These are phyloP conservation scores for Drosophila yakuba DNA, from an alignment of 1,140 invertebrate genomes.

Conservation along the genomic window DNA sequence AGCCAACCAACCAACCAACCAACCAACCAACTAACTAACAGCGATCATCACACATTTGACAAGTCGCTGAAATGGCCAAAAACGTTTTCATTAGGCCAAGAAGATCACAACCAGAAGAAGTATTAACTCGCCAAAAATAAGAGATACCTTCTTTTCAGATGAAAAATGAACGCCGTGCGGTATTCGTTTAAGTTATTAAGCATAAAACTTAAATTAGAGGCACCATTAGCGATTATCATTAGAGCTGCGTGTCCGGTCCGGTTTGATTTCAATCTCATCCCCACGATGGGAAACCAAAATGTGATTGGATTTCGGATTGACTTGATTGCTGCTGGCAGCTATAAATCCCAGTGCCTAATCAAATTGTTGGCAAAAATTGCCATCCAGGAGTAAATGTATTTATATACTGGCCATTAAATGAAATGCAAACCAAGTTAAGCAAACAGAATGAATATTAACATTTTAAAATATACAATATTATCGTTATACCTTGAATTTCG, in stretches of 20 bases:
- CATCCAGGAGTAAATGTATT: too few relatives aligned
- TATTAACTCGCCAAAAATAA: neutral
- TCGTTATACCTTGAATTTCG: neutral
- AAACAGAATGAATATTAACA: neutral
- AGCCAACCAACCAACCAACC: neutral
- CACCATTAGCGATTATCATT: slow-evolving; percentile 69
- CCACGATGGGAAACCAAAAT: slow-evolving; percentile 7
- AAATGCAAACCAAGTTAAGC: too few relatives aligned
- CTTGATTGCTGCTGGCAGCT: neutral
- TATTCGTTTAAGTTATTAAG: slow-evolving; percentile 76
- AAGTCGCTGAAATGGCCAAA: slow-evolving; percentile 71
- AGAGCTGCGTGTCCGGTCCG: slow-evolving; percentile 60
- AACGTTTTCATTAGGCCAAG: slow-evolving; percentile 76
- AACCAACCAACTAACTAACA: neutral
- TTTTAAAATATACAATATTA: too few relatives aligned
- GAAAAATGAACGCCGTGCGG: slow-evolving; percentile 71
- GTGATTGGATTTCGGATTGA: neutral
- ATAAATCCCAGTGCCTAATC: neutral
- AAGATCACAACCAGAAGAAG: slow-evolving; percentile 36
- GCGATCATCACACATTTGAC: slow-evolving; percentile 45
- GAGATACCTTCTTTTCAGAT: slow-evolving; percentile 5
- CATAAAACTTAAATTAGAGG: slow-evolving; percentile 72
- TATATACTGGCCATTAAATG: too few relatives aligned
- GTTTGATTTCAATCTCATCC: slow-evolving; percentile 31
- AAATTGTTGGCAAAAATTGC: neutral